phyloP scores from a whole-genome alignment of 2,888 invertebrate genomes.

The Achlya flavicornis region DNA sequence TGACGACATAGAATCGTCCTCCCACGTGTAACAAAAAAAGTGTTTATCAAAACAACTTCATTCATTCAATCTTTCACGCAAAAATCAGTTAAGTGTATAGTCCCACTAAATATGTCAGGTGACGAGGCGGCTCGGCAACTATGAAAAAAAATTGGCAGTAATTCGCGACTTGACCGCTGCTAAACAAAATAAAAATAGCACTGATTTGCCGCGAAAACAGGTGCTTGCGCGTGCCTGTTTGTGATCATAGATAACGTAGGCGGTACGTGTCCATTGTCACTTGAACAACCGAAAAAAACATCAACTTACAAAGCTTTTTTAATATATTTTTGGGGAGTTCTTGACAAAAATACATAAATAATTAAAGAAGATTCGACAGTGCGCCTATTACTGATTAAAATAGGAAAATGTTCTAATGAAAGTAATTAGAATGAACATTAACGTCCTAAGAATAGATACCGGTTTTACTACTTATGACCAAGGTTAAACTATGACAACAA shows the following conservation, averaged over 20 bases:
- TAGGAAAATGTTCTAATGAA: too few relatives aligned
- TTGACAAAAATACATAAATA: too few relatives aligned
- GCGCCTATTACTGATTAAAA: too few relatives aligned
- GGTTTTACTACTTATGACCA: too few relatives aligned
- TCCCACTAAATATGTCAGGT: slow-evolving; percentile 43
- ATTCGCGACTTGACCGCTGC: slow-evolving; percentile 34
- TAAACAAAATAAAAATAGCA: slow-evolving; percentile 54
- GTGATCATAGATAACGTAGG: slow-evolving; percentile 36
- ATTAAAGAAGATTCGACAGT: too few relatives aligned
- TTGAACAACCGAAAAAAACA: background rate
- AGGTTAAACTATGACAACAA: background rate
- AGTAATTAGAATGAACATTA: too few relatives aligned
- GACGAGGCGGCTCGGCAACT: slow-evolving; percentile 43
- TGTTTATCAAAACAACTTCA: slow-evolving; percentile 18
- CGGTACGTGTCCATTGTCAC: slow-evolving; percentile 30
- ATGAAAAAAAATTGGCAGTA: slow-evolving; percentile 48
- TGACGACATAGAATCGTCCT: background rate
- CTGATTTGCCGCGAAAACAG: slow-evolving; percentile 63
- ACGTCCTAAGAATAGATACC: too few relatives aligned
- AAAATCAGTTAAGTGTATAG: slow-evolving; percentile 40
- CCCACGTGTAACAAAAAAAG: background rate
- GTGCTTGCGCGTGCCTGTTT: slow-evolving; percentile 50
- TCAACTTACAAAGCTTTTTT: too few relatives aligned
- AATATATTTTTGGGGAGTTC: too few relatives aligned
- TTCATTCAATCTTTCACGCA: slow-evolving; percentile 36